Percentiles rank a stretch among this genome's conserved stretches.
These are phyloP conservation scores for Temnothorax ravouxi DNA, from an alignment of 2,888 invertebrate species.

Conservation along the genomic window DNA sequence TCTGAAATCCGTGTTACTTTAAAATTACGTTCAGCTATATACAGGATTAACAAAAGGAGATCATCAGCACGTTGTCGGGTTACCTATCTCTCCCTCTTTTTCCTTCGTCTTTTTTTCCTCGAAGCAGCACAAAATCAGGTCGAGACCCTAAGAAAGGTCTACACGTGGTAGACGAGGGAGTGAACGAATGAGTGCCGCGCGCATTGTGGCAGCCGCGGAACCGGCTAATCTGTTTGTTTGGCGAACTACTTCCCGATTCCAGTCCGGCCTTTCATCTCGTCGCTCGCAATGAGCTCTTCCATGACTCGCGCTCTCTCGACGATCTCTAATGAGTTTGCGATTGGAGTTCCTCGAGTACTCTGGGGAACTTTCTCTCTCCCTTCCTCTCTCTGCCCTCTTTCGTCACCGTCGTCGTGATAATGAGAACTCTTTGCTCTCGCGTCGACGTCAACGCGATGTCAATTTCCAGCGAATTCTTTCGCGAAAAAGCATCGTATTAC, in stretches of 20 bases:
- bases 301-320: conserved; percentile 51
- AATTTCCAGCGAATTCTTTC: conserved; percentile 13
- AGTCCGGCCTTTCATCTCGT: conserved; percentile 61
- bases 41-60: not conserved
- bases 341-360: conserved; percentile 60
- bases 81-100: not conserved
- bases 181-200: conserved; percentile 7
- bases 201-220: conserved; percentile 42
- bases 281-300: conserved; percentile 64
- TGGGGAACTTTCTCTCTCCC: conserved; percentile 15
- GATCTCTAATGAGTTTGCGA: conserved; percentile 67
- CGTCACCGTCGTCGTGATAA: conserved; percentile 7
- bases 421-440: conserved; percentile 37
- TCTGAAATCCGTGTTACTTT: not conserved
- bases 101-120: not conserved
- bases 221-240: conserved; percentile 65
- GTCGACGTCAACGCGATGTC: conserved; percentile 19
- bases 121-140: not conserved
- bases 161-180: conserved; percentile 4
- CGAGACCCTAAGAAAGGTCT: not conserved
- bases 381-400: conserved; percentile 1
- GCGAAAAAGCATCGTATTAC: not conserved
- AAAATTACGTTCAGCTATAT: not conserved
- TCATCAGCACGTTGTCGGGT: conserved; percentile 5
- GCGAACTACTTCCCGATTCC: conserved; percentile 62